Conservation (phyloP, 2,113 vertebrate genomes). For the Bubo blakistoni region DNA sequence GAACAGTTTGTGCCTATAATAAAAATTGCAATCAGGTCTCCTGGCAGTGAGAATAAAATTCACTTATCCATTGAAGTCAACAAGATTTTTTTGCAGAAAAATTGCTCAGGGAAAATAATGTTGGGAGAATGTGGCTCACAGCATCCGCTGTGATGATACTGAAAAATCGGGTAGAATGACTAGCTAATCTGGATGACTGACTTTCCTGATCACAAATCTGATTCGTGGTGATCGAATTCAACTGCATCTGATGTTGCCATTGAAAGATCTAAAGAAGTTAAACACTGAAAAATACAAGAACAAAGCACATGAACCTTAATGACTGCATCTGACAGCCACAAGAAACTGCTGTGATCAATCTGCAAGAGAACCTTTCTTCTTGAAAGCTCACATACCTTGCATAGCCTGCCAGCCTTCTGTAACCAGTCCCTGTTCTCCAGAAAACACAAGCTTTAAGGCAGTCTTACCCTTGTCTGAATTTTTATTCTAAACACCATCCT, state of each 20-base stretch:
- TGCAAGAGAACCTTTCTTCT: neutral
- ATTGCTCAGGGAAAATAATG: neutral
- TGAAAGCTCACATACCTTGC: neutral
- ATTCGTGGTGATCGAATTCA: neutral
- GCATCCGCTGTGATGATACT: neutral
- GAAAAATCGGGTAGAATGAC: neutral
- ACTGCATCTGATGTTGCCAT: neutral
- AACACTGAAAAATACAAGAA: neutral
- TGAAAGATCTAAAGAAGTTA: neutral
- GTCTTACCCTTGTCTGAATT: neutral
- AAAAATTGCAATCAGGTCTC: neutral
- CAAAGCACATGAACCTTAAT: neutral
- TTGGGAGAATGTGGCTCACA: neutral
- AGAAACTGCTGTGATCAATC: neutral
- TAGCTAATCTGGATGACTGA: neutral
- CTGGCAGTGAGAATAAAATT: neutral
- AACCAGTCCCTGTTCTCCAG: neutral
- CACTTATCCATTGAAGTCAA: neutral
- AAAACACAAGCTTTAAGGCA: neutral
- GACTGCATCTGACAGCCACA: neutral
- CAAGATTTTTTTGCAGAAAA: neutral
- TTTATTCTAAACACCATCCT: neutral
- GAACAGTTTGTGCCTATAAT: neutral
- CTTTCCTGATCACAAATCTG: neutral
- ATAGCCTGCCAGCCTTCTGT: neutral